These are phyloP conservation scores for Gyrodactylus bullatarudis DNA, from an alignment of 1,140 invertebrate species.

Conservation along the genomic window DNA sequence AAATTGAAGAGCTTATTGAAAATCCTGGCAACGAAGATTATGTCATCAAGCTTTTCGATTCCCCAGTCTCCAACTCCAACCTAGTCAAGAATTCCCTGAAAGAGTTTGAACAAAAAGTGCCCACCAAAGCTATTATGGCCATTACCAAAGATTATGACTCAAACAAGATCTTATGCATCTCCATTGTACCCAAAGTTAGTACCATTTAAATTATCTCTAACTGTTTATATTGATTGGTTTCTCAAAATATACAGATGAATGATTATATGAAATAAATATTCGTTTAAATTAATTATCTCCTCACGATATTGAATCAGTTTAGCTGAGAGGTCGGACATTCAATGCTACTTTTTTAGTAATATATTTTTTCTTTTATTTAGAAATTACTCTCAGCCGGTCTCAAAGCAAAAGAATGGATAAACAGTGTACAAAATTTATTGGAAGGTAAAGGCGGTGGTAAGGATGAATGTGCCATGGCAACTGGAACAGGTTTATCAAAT, in stretches of 20 bases:
- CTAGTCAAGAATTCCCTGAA: neutral
- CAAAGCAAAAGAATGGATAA: conserved; percentile 2
- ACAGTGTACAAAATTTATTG: neutral
- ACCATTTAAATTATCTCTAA: neutral
- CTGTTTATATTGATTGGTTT: neutral
- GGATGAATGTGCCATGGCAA: neutral
- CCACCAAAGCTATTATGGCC: neutral
- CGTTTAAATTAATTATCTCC: too few species aligned
- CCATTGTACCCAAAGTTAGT: neutral
- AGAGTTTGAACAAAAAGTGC: neutral
- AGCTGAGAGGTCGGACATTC: neutral
- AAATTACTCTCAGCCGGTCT: neutral
- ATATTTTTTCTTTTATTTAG: neutral
- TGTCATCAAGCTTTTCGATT: neutral
- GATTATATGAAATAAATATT: neutral
- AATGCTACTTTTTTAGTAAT: too few species aligned
- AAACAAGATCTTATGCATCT: neutral
- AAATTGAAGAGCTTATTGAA: neutral
- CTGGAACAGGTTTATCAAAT: neutral
- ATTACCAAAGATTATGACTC: neutral
- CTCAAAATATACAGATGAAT: neutral
- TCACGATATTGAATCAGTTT: too few species aligned
- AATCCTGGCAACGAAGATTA: neutral
- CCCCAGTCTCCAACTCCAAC: neutral
- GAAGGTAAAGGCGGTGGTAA: neutral